Base-by-base conservation (phyloP, 2,113 vertebrate genomes). In the Columbina picui region DNA sequence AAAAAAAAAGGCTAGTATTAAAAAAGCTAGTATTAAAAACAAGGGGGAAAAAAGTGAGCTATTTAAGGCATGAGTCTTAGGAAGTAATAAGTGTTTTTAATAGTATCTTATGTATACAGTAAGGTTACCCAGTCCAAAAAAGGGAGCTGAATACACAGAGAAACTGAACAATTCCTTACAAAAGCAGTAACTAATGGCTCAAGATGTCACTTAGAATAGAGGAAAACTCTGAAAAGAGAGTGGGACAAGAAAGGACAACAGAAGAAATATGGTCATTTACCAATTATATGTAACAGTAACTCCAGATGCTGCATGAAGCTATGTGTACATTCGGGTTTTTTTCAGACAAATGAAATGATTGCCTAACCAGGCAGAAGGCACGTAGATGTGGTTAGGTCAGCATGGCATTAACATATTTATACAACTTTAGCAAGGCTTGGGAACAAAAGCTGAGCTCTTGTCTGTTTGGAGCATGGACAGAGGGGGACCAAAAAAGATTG, bases 381-480 rank as follows among this genome's bases (percentile, higher is more conserved):
- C 9, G 45, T 77, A 83, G 85, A 73, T 64, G 27, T 83, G 57
- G 49, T 85, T 88, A 61, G 74, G 70, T 91, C 92, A 91, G 84
- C 57, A 69, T 60, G 61, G 45, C 14, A 89, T 64, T 87, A 82
- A 52, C 47, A 47, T 71, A 87, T 71, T 82, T 91, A n/a, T 59
- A 60, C 22, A 64, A 43, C 29, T 94, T 91, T 87, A 70, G 47
- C 84, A 85, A 79, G 39, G 57, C 45, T 76, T 88, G 63, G 57
- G 61, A 94, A 39, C 49, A 91, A 91, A 95, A 90, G n/a, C 10
- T 2, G 3, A 79, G 68, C 30, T 90, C 61, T 83, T 0, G 0
- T 70, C 87, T 85, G 18, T 61, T 88, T 87, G 36, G 32, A 88
- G 27, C 36, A 23, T n/a, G 55, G 84, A 74, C 70, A 85, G 38